Percentiles rank a stretch among this genome's conserved stretches.
Evolutionary conservation across 2,113 vertebrate species (phyloP).

Genomic region (Xiphophorus couchianus): DNA sequence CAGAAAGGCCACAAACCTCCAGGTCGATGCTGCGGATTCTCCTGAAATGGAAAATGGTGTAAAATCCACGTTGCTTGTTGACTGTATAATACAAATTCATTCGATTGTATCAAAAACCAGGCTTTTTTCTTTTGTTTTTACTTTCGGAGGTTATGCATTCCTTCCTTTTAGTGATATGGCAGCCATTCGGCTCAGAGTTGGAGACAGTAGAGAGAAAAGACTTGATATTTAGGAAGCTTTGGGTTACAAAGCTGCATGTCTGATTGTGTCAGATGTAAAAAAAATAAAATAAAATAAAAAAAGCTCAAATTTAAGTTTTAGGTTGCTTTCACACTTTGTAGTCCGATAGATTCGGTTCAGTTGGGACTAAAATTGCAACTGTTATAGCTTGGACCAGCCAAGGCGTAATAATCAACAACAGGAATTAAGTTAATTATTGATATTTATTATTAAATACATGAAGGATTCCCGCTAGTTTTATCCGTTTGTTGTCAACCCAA

Average conservation of each 20-base stretch:
- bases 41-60: conserved; percentile 58
- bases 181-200: not conserved
- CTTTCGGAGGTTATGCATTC: conserved; percentile 3
- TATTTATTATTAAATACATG: no score
- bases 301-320: no score
- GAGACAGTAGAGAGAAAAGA: not conserved
- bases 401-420: no score
- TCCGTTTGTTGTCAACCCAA: no score
- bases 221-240: not conserved
- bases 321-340: no score
- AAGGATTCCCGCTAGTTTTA: no score
- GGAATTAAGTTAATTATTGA: no score
- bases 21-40: conserved; percentile 51
- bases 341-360: no score
- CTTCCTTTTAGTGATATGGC: not conserved
- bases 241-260: not conserved
- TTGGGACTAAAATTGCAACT: no score
- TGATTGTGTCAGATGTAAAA: not conserved
- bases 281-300: no score
- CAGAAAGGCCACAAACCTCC: conserved; percentile 25
- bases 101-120: not conserved
- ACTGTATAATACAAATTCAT: not conserved
- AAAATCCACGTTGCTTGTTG: conserved; percentile 20
- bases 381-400: no score
- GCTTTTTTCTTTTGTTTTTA: conserved; percentile 21